These are phyloP conservation scores for Boulengeromyrus knoepffleri DNA, from an alignment of 2,113 vertebrate species.

Conservation along the genomic window DNA sequence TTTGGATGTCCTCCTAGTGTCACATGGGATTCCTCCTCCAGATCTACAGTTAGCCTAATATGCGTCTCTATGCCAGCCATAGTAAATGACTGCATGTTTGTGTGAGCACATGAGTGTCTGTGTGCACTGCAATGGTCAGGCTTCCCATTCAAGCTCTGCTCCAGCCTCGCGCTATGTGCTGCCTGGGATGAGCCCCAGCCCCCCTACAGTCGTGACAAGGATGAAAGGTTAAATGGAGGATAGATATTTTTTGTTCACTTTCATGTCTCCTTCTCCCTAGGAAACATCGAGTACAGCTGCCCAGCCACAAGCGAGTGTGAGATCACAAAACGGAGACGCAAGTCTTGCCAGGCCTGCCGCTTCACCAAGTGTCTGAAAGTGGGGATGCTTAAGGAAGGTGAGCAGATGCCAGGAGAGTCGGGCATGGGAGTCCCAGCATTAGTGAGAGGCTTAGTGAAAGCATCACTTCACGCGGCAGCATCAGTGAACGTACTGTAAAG, in stretches of 20 bases:
- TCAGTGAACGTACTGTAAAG: background rate
- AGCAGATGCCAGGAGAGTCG: constrained; percentile 26
- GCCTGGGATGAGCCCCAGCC: background rate
- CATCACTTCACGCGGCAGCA: background rate
- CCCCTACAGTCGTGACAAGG: background rate
- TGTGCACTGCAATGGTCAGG: background rate
- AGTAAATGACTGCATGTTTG: background rate
- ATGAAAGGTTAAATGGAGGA: background rate
- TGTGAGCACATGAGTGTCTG: background rate
- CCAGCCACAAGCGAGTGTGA: constrained; percentile 74
- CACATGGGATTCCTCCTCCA: background rate
- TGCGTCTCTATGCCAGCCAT: background rate
- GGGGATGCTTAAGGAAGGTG: constrained; percentile 81
- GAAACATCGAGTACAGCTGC: constrained; percentile 78
- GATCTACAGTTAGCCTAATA: background rate
- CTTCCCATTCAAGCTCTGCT: background rate
- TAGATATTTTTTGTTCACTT: background rate
- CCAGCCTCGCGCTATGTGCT: background rate
- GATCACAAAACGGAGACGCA: constrained; percentile 76
- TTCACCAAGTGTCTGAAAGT: constrained; percentile 80
- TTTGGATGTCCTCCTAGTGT: background rate
- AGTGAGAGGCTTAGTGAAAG: background rate
- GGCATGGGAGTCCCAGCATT: background rate
- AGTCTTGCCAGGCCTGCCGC: constrained; percentile 42
- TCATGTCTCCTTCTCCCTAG: constrained; percentile 34